These are phyloP conservation scores for Ptyas mucosa DNA, from an alignment of 2,113 vertebrate genomes.

Conservation along the genomic window DNA sequence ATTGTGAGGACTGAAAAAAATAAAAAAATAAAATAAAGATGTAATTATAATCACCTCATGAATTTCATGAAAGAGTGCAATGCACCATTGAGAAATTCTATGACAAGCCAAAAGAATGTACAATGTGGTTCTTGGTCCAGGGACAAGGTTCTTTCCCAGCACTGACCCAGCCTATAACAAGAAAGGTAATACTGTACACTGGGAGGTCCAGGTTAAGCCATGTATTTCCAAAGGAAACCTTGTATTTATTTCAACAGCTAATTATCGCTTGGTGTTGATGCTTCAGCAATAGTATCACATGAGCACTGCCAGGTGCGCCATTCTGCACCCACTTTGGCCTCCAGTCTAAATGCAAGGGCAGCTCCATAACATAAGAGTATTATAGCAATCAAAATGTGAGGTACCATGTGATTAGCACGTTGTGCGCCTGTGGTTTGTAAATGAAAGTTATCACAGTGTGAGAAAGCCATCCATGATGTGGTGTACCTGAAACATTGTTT, in stretches of 20 bases:
- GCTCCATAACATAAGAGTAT: background rate
- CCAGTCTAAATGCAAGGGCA: background rate
- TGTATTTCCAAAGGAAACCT: background rate
- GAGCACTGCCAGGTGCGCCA: background rate
- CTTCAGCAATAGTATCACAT: background rate
- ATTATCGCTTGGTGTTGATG: background rate
- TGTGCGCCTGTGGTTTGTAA: background rate
- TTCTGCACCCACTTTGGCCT: background rate
- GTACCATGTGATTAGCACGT: background rate
- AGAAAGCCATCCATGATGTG: background rate
- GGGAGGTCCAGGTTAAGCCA: background rate
- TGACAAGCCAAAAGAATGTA: background rate
- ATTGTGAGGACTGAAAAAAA: conserved; percentile 78
- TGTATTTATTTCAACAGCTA: background rate
- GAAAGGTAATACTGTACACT: background rate
- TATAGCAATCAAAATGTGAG: background rate
- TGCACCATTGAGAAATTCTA: background rate
- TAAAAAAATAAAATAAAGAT: too few relatives aligned
- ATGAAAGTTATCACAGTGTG: background rate
- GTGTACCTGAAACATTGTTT: background rate
- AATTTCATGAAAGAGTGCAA: background rate
- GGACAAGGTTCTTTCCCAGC: background rate
- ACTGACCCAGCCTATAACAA: background rate
- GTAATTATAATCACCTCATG: background rate
- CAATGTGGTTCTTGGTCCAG: background rate